phyloP scores from a whole-genome alignment of 2,888 invertebrate genomes.

The Microctonus brassicae region DNA sequence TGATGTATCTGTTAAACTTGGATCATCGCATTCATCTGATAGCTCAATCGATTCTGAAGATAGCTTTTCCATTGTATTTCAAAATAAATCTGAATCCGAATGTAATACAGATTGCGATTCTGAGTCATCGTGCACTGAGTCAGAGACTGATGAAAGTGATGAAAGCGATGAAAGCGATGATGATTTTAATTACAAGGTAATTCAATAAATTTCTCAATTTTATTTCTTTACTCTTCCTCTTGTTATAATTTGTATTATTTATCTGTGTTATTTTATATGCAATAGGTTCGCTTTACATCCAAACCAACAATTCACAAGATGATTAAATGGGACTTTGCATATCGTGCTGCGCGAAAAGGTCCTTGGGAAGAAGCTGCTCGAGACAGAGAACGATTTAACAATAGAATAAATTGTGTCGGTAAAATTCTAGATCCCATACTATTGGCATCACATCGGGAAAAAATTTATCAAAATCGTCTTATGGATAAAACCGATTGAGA shows the following conservation, averaged over 20 bases:
- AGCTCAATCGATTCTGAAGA: conserved; percentile 63
- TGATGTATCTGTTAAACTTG: conserved; percentile 33
- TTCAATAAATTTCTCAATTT: not conserved
- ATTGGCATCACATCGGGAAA: conserved; percentile 67
- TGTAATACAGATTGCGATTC: not conserved
- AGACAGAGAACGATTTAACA: conserved; percentile 71
- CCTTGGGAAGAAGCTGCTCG: conserved; percentile 73
- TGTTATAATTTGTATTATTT: not conserved
- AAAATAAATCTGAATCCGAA: conserved; percentile 39
- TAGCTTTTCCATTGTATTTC: conserved; percentile 60
- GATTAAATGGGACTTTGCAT: conserved; percentile 73
- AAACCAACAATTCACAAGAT: conserved; percentile 70
- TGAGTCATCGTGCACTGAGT: conserved; percentile 10
- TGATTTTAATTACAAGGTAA: not conserved
- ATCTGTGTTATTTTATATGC: conserved; percentile 20
- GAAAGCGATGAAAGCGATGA: conserved; percentile 30
- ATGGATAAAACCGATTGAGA: conserved; percentile 33
- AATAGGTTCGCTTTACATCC: conserved; percentile 72
- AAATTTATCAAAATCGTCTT: conserved; percentile 70
- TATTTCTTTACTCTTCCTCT: not conserved
- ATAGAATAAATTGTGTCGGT: conserved; percentile 66
- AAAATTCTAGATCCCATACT: conserved; percentile 68
- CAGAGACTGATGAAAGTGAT: conserved; percentile 16
- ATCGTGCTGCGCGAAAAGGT: conserved; percentile 72
- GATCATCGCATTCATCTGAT: conserved; percentile 53